phyloP scores from a whole-genome alignment of 2,113 vertebrate species.

The Coptodon rendalli region DNA sequence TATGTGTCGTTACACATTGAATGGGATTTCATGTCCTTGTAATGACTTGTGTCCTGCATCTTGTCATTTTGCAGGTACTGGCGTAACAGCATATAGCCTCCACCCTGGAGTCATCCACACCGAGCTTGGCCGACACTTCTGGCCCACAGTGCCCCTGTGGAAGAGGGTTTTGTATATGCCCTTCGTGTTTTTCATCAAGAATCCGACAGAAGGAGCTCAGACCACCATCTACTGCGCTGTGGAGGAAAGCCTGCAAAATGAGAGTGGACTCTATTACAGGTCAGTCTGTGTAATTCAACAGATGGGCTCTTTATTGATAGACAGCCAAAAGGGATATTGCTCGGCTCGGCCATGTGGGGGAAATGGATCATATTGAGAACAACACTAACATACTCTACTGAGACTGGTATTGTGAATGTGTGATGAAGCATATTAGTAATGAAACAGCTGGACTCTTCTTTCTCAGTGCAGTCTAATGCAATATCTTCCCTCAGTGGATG shows the following conservation, averaged over 20 bases:
- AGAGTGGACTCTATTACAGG: slow-evolving; percentile 67
- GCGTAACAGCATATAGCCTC: slow-evolving; percentile 59
- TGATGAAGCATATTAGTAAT: background rate
- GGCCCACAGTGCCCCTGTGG: slow-evolving; percentile 23
- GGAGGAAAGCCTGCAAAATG: slow-evolving; percentile 51
- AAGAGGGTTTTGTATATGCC: slow-evolving; percentile 19
- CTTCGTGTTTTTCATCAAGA: slow-evolving; percentile 43
- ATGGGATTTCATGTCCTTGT: background rate
- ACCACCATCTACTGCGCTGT: slow-evolving; percentile 67
- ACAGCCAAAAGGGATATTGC: background rate
- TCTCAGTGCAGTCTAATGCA: background rate
- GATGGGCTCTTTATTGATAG: background rate
- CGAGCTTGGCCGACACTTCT: slow-evolving; percentile 56
- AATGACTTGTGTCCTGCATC: background rate
- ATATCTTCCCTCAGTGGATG: background rate
- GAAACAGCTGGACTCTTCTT: background rate
- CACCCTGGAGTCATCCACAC: slow-evolving; percentile 67
- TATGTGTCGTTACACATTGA: background rate
- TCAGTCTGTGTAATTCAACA: slow-evolving; percentile 8
- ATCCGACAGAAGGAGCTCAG: slow-evolving; percentile 54
- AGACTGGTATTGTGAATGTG: background rate
- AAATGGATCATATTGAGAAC: background rate
- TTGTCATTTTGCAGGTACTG: slow-evolving; percentile 38
- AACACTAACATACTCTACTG: background rate
- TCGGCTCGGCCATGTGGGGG: background rate